Percentiles rank a stretch among this genome's conserved stretches.
Evolutionary conservation across 30 jellyfish, hydroid and myxozoan genomes (phyloP).

Genomic region (Aurelia sp.): DNA sequence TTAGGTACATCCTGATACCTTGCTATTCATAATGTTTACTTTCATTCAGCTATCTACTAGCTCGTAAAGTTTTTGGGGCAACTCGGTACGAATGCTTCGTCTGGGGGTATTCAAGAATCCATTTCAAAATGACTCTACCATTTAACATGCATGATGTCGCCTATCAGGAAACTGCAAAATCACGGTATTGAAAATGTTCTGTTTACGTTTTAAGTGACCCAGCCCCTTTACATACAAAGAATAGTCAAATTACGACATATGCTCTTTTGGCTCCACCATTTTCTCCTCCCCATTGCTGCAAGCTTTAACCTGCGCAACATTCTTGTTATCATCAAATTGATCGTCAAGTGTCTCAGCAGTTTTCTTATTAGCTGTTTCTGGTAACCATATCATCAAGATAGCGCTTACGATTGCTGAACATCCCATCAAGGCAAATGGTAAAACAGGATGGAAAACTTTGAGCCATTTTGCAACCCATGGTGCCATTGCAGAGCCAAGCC

Average conservation of each 20-base stretch:
- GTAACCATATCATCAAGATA: conserved; percentile 55
- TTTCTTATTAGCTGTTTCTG: conserved; percentile 81
- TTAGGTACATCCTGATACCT: no score
- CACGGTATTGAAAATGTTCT: no score
- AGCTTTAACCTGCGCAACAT: not conserved
- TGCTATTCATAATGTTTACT: no score
- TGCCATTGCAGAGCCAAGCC: conserved; percentile 87
- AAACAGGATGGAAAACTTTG: conserved; percentile 43
- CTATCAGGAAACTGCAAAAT: no score
- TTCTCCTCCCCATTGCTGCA: not conserved
- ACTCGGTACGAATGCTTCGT: no score
- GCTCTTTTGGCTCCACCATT: not conserved
- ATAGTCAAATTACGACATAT: not conserved
- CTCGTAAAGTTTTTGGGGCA: no score
- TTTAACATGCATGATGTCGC: no score
- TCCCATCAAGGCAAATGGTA: conserved; percentile 87
- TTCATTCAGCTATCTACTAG: no score
- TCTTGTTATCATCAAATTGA: conserved; percentile 19
- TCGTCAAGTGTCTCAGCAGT: conserved; percentile 72
- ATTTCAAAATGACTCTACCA: no score
- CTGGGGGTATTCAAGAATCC: no score
- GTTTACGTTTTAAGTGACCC: no score
- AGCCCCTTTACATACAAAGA: not conserved
- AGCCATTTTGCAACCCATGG: conserved; percentile 95
- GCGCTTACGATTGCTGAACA: conserved; percentile 61